Evolutionary conservation across 2,888 invertebrate genomes (phyloP), one percentile per base, ranked within the genome.

Genomic region (Pterobdella sp.): DNA sequence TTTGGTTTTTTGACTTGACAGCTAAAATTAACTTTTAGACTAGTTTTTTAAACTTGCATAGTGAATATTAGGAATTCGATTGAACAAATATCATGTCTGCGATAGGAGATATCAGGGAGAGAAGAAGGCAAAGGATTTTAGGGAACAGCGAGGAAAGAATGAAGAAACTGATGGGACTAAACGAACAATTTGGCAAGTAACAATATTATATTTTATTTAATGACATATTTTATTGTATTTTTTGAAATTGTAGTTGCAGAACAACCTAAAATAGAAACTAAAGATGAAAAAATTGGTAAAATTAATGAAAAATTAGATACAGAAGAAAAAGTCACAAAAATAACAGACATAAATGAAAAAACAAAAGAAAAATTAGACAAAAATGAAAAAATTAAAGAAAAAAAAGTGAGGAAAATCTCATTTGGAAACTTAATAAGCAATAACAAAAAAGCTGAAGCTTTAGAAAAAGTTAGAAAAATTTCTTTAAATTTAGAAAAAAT

Each of bases 111-210:
- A 56, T 56, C 4, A 4, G 60, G 26, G 60, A 56, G n/a, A 22
- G 60, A n/a, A 56, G 60, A 22, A 56, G n/a, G 26, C 60, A 56
- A 56, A 56, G 60, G n/a, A 56, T 56, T 26, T 22, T 56, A 56
- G 60, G 60, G 4, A 56, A 56, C 26, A 56, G 60, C n/a, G 60
- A 56, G 26, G 60, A 56, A 56, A 56, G 60, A 22, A 56, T 56
- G 60, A 56, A 56, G 26, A 56, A 22, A 26, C 26, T 56, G 60
- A 56, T 56, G 60, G 60, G 60, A 26, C 18, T 56, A 22, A 56
- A 56, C 60, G 60, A 56, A 56, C 18, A 56, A n/a, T 56, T 56
- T 56, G 60, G 60, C 26, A 3, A 56, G 60, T 56, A 14, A 14
- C 49, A 42, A 42, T 14, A 14, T 7, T 14, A 42, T 42, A 14